These are phyloP conservation scores for Philopedon plagiatum DNA, from an alignment of 2,888 invertebrate genomes.

Conservation along the genomic window DNA sequence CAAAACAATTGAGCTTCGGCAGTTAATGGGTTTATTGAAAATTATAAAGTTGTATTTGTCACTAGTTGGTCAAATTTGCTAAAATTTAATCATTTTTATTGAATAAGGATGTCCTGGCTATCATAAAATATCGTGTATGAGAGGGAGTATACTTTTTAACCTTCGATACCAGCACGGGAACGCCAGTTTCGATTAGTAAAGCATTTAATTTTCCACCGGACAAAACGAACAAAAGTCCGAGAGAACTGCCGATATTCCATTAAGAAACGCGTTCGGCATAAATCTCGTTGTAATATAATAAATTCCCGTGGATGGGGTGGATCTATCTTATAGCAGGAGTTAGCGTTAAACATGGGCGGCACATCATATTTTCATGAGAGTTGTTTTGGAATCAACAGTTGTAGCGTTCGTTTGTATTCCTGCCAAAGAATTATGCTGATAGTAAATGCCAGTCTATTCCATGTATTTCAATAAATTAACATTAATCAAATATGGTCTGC, in stretches of 20 bases:
- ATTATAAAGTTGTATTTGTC: no score
- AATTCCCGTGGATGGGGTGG: constrained; percentile 59
- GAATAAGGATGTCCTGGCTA: no score
- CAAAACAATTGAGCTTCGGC: no score
- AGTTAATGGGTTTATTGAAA: no score
- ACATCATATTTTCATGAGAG: constrained; percentile 57
- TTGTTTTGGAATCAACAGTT: no score
- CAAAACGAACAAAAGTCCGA: constrained; percentile 54
- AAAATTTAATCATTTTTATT: no score
- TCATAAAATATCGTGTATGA: background rate
- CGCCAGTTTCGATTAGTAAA: constrained; percentile 41
- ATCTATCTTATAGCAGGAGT: constrained; percentile 19
- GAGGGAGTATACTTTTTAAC: constrained; percentile 19
- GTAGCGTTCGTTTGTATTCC: no score
- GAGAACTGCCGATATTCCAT: constrained; percentile 59
- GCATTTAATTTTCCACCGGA: constrained; percentile 43
- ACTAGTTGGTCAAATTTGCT: no score
- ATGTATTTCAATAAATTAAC: no score
- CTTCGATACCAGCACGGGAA: constrained; percentile 20
- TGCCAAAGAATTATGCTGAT: no score
- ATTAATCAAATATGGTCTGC: no score
- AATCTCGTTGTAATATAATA: constrained; percentile 65
- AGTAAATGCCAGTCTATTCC: no score
- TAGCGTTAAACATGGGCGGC: constrained; percentile 20
- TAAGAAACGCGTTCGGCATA: constrained; percentile 63